These are phyloP conservation scores for Hyalella azteca DNA, from an alignment of 2,888 invertebrate genomes.

Conservation along the genomic window DNA sequence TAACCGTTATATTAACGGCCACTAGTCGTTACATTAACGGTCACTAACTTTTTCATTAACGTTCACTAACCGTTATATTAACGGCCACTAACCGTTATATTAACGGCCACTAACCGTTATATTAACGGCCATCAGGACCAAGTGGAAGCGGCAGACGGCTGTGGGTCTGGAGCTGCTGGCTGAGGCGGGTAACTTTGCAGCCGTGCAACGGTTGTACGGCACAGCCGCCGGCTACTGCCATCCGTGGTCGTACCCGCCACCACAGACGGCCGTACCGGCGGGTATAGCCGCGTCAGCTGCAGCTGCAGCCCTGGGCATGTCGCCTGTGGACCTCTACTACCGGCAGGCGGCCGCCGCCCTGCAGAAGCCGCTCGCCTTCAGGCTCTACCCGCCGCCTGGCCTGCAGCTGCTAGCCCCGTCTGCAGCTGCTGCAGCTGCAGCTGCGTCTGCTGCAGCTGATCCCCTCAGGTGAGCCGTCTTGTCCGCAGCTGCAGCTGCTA, in stretches of 20 bases:
- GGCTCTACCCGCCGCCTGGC: slow-evolving; percentile 62
- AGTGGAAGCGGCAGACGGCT: slow-evolving; percentile 99
- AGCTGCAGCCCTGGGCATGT: slow-evolving; percentile 41
- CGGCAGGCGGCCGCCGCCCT: slow-evolving; percentile 63
- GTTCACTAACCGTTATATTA: too few relatives aligned
- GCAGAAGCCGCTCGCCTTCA: slow-evolving; percentile 87
- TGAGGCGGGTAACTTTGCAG: slow-evolving; percentile 97
- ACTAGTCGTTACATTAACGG: too few relatives aligned
- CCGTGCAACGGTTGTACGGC: slow-evolving; percentile 93
- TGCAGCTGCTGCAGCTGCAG: not conserved
- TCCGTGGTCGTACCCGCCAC: slow-evolving; percentile 47
- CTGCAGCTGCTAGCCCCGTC: slow-evolving; percentile 39
- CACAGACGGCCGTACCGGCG: slow-evolving; percentile 38
- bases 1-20: too few relatives aligned
- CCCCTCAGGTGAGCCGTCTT: slow-evolving; percentile 34
- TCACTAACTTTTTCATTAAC: too few relatives aligned
- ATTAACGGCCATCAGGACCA: too few relatives aligned
- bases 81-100: not conserved
- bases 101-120: too few relatives aligned
- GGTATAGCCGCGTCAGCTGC: slow-evolving; percentile 52
- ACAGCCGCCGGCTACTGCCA: slow-evolving; percentile 43
- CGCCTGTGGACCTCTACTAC: slow-evolving; percentile 56
- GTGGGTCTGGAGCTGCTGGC: slow-evolving; percentile 95
- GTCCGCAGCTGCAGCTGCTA: too few relatives aligned
- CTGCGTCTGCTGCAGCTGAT: not conserved